These are phyloP conservation scores for Campaea margaritaria DNA, from an alignment of 2,888 invertebrate species.

Conservation along the genomic window DNA sequence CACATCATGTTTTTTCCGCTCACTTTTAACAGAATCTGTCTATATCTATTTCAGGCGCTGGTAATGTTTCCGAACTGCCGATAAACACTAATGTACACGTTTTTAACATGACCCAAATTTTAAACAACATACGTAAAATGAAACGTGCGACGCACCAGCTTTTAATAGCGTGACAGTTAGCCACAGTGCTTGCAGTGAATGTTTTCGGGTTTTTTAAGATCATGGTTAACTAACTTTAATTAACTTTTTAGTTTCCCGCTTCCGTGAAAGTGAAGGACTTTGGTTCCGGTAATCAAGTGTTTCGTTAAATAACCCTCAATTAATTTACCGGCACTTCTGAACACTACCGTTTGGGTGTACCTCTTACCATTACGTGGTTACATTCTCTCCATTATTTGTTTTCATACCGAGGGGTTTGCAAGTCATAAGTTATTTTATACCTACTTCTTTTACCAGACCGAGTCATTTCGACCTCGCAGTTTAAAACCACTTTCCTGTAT, in stretches of 20 bases:
- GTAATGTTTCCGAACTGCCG: conserved; percentile 35
- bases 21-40: conserved; percentile 21
- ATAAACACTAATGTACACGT: conserved; percentile 37
- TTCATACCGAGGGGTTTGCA: background rate
- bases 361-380: conserved; percentile 2
- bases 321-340: conserved; percentile 49
- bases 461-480: conserved; percentile 11
- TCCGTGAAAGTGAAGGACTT: conserved; percentile 65
- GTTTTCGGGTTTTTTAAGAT: conserved; percentile 42
- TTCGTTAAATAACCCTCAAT: conserved; percentile 49
- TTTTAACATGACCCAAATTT: conserved; percentile 51
- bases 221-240: conserved; percentile 44
- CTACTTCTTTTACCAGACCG: background rate
- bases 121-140: conserved; percentile 37
- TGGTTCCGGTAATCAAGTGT: conserved; percentile 56
- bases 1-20: conserved; percentile 33
- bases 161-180: conserved; percentile 40
- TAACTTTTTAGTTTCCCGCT: conserved; percentile 54
- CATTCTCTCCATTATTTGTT: conserved; percentile 6
- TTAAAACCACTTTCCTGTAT: conserved; percentile 6
- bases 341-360: conserved; percentile 41
- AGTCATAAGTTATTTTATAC: background rate
- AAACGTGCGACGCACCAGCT: conserved; percentile 39
- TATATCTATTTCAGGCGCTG: conserved; percentile 18
- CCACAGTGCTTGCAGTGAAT: conserved; percentile 40